Conservation (phyloP, 1,140 invertebrate species). For the Sycobia sp. region DNA sequence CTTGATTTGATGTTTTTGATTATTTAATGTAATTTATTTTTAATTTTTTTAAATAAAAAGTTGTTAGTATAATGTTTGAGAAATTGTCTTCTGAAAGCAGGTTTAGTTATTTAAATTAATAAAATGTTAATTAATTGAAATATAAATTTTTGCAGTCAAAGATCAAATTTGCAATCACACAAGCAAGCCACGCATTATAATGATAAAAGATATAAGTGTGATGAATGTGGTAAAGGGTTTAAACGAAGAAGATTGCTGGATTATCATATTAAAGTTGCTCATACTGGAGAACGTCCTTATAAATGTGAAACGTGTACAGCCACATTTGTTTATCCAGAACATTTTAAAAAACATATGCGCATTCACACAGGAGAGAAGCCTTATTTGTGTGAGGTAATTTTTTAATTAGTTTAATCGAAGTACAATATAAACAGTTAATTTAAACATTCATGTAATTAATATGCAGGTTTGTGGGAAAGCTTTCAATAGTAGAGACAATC, state of each 20-base stretch:
- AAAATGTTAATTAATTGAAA: not conserved
- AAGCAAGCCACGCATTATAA: slow-evolving; percentile 79
- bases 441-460: slow-evolving; percentile 28
- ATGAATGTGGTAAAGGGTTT: slow-evolving; percentile 74
- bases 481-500: slow-evolving; percentile 82
- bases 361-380: slow-evolving; percentile 83
- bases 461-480: slow-evolving; percentile 85
- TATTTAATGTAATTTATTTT: too few relatives aligned
- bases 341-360: slow-evolving; percentile 80
- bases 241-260: slow-evolving; percentile 76
- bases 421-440: slow-evolving; percentile 1
- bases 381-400: slow-evolving; percentile 74
- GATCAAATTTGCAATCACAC: slow-evolving; percentile 80
- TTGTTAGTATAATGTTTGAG: too few relatives aligned
- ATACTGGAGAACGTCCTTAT: slow-evolving; percentile 79
- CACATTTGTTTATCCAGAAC: slow-evolving; percentile 83
- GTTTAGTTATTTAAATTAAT: too few relatives aligned
- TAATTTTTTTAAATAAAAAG: too few relatives aligned
- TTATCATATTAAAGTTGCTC: slow-evolving; percentile 81
- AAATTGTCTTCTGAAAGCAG: too few relatives aligned
- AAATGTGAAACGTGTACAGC: slow-evolving; percentile 75
- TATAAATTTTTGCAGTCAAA: slow-evolving; percentile 69
- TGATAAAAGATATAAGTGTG: slow-evolving; percentile 74
- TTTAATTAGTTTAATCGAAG: too few relatives aligned
- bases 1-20: too few relatives aligned